A percentile compares a stretch with the other conserved stretches of the same genome.
Conservation (phyloP, 2,797 vertebrate genomes). For the Phoxinus dragarum region DNA sequence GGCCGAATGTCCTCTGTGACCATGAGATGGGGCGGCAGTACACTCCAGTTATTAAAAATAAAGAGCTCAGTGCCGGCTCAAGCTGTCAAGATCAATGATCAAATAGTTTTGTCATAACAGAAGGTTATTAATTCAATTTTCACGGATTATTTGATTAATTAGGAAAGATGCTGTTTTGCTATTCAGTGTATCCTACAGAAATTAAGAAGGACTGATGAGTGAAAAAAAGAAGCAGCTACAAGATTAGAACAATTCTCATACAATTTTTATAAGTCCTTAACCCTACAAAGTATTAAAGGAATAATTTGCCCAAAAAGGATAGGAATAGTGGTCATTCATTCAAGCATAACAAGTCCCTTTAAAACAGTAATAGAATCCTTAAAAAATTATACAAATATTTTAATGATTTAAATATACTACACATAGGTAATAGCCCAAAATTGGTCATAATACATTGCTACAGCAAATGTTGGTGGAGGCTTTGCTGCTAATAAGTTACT, state of each 20-base stretch:
- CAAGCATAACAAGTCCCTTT: too few species aligned
- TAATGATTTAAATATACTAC: background rate
- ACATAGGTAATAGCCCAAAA: background rate
- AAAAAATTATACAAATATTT: background rate
- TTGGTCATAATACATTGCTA: background rate
- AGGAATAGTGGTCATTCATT: background rate
- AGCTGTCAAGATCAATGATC: constrained; percentile 51
- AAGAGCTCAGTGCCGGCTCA: constrained; percentile 45
- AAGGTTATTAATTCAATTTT: constrained; percentile 45
- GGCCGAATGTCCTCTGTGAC: constrained; percentile 34
- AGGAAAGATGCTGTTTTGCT: constrained; percentile 41
- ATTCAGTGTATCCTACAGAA: constrained; percentile 1
- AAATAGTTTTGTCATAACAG: constrained; percentile 43
- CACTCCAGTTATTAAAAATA: constrained; percentile 32
- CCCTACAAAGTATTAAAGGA: background rate
- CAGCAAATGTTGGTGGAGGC: background rate
- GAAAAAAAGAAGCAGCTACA: background rate
- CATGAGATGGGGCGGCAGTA: background rate
- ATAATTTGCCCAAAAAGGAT: background rate
- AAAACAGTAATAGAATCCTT: background rate
- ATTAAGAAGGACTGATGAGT: background rate
- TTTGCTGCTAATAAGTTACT: background rate
- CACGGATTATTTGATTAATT: constrained; percentile 53
- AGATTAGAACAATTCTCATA: constrained; percentile 8
- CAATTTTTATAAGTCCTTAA: background rate